A percentile compares a stretch with the other conserved stretches of the same genome.
Conservation (phyloP, 2,797 vertebrate genomes). For the Nasua narica region DNA sequence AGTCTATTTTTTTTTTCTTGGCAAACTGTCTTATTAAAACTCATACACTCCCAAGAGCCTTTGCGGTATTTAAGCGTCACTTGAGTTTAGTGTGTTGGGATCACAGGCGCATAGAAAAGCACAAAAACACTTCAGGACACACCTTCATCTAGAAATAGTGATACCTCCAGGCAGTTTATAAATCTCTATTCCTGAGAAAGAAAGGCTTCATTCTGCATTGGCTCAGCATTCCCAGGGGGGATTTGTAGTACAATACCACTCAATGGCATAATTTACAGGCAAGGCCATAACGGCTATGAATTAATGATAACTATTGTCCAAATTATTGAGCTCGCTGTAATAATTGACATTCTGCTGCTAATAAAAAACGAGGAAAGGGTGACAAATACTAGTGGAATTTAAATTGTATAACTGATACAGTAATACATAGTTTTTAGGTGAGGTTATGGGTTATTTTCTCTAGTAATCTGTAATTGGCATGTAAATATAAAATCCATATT, state of each 20-base stretch:
- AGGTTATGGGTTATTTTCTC: neutral
- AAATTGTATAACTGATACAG: neutral
- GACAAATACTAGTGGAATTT: slow-evolving; percentile 35
- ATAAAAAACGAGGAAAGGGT: neutral
- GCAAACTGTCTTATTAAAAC: slow-evolving; percentile 47
- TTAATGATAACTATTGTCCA: slow-evolving; percentile 13
- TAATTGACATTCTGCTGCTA: neutral
- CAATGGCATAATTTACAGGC: neutral
- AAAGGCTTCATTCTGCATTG: slow-evolving; percentile 13
- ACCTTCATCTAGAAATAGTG: slow-evolving; percentile 34
- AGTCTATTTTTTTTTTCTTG: neutral
- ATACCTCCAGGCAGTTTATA: slow-evolving; percentile 16
- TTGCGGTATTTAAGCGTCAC: slow-evolving; percentile 28
- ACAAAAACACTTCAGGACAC: neutral
- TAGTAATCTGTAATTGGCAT: neutral
- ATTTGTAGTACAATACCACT: neutral
- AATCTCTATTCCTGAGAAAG: slow-evolving; percentile 53
- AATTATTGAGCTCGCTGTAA: neutral
- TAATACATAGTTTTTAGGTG: neutral
- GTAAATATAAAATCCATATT: neutral
- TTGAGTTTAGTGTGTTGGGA: neutral
- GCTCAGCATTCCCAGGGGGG: neutral
- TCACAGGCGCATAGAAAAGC: slow-evolving; percentile 24
- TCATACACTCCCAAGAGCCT: slow-evolving; percentile 9
- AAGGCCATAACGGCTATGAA: neutral